These are phyloP conservation scores for Drosophila crucigera DNA, from an alignment of 2,888 invertebrate genomes.

Conservation along the genomic window DNA sequence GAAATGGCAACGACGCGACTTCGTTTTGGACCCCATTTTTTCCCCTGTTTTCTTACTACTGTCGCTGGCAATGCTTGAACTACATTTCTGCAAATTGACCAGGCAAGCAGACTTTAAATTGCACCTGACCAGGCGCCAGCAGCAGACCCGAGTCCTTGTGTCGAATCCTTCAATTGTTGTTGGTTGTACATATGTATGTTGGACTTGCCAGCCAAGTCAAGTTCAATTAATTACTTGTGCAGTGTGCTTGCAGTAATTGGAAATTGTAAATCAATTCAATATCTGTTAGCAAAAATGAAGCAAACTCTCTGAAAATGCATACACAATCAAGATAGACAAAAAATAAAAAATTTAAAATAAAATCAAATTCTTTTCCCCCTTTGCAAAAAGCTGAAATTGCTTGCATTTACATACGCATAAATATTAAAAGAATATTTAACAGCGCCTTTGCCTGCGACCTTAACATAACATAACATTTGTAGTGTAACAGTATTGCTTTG, in stretches of 20 bases:
- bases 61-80: constrained; percentile 42
- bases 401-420: background rate
- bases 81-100: constrained; percentile 66
- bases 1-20: constrained; percentile 65
- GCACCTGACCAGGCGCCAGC: constrained; percentile 37
- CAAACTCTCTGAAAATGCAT: background rate
- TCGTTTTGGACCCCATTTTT: constrained; percentile 2
- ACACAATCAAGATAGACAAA: background rate
- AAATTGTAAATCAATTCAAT: background rate
- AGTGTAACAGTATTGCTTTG: background rate
- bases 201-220: background rate
- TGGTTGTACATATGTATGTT: background rate
- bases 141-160: background rate
- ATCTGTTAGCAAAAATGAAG: background rate
- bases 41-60: background rate
- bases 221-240: constrained; percentile 15
- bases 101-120: constrained; percentile 53
- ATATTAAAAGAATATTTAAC: background rate
- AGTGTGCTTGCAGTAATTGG: background rate
- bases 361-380: background rate
- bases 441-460: background rate
- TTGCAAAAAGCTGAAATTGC: background rate
- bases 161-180: constrained; percentile 10
- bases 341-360: background rate
- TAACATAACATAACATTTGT: constrained; percentile 16